A percentile compares a stretch with the other conserved stretches of the same genome.
phyloP scores from a whole-genome alignment of 2,113 vertebrate genomes.

The Entelurus aequoreus region DNA sequence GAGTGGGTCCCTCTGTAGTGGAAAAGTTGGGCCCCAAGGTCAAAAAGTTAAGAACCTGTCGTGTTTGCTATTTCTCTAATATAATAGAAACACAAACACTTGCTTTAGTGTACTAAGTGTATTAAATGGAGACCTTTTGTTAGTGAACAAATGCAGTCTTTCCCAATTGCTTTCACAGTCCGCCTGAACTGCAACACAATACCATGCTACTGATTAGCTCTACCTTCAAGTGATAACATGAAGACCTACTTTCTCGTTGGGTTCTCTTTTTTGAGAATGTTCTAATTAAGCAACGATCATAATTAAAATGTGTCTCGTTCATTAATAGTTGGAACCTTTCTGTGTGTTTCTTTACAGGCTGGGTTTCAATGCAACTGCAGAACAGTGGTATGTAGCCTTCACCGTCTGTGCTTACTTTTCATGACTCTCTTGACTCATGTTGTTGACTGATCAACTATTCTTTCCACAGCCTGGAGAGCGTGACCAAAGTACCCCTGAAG shows the following conservation, averaged over 20 bases:
- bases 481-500: slow-evolving; percentile 81
- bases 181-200: background rate
- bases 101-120: no score
- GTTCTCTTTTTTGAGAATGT: slow-evolving; percentile 16
- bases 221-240: background rate
- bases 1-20: no score
- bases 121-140: no score
- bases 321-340: background rate
- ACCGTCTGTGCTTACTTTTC: background rate
- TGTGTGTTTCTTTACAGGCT: slow-evolving; percentile 39
- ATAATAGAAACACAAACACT: no score
- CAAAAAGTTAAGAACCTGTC: no score
- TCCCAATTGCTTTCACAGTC: no score
- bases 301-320: no score
- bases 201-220: slow-evolving; percentile 6
- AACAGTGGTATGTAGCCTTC: slow-evolving; percentile 76
- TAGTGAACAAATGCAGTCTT: no score
- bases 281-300: background rate
- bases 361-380: slow-evolving; percentile 75
- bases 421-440: background rate
- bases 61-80: no score
- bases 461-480: slow-evolving; percentile 46
- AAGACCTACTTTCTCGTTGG: slow-evolving; percentile 18
- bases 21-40: no score
- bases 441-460: background rate